Percentiles rank a stretch among this genome's conserved stretches.
These are phyloP conservation scores for Hirtodrosophila confusa DNA, from an alignment of 2,888 invertebrate genomes.

Conservation along the genomic window DNA sequence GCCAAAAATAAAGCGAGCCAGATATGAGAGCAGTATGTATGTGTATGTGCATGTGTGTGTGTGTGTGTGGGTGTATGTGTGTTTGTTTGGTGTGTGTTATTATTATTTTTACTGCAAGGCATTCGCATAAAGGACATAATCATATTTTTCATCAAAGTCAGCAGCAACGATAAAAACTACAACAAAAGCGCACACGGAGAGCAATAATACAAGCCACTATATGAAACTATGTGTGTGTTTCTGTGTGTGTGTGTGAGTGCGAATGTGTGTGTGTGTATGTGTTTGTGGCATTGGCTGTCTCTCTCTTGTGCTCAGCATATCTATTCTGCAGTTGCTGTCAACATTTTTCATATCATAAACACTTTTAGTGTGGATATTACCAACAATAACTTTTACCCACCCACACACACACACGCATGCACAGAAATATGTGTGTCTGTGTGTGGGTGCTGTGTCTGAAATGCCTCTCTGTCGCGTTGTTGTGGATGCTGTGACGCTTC, in stretches of 20 bases:
- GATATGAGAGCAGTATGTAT: slow-evolving; percentile 38
- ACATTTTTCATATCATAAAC: slow-evolving; percentile 79
- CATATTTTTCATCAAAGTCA: slow-evolving; percentile 78
- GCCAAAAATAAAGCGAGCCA: slow-evolving; percentile 58
- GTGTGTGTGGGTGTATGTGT: slow-evolving; percentile 5
- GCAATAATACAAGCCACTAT: slow-evolving; percentile 57
- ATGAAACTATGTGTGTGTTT: slow-evolving; percentile 29
- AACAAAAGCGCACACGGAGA: slow-evolving; percentile 50
- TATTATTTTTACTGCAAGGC: slow-evolving; percentile 80
- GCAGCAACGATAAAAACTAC: slow-evolving; percentile 68
- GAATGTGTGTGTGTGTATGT: slow-evolving; percentile 6
- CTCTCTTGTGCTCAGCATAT: slow-evolving; percentile 50
- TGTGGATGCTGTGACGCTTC: slow-evolving; percentile 27
- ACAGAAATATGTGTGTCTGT: slow-evolving; percentile 1
- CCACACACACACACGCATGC: slow-evolving; percentile 32
- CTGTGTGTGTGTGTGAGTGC: not conserved
- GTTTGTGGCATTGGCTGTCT: slow-evolving; percentile 32
- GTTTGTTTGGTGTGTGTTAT: slow-evolving; percentile 60
- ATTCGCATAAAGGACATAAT: slow-evolving; percentile 79
- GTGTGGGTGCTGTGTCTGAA: slow-evolving; percentile 7
- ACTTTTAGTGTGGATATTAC: slow-evolving; percentile 78
- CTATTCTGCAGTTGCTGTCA: slow-evolving; percentile 78
- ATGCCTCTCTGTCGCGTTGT: slow-evolving; percentile 33
- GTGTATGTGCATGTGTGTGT: slow-evolving; percentile 10
- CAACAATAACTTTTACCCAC: slow-evolving; percentile 74